Base-by-base conservation (phyloP, 2,888 invertebrate species). In the Argyresthia goedartella region DNA sequence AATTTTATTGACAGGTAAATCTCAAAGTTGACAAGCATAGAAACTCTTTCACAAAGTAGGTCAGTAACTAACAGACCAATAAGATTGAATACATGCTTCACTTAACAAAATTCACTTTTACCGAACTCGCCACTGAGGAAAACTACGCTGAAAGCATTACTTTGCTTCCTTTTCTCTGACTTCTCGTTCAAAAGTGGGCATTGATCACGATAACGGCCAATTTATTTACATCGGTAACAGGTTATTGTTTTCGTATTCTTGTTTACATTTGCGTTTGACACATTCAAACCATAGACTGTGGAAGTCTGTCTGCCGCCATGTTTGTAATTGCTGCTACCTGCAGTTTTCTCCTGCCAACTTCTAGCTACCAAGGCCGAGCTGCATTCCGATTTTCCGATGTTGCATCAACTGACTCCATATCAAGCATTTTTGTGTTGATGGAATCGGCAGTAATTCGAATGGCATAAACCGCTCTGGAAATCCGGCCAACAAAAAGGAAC, bases 351-450 rank as follows among this genome's bases (percentile, higher is more conserved):
- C 11, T 44, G 43, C 4, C 11, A 51, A 44, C 51, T 43, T 50
- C 8, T 42, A 8, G 50, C 50, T 1, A 50, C 9, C 8, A 50
- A 50, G 41, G 50, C 51, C 2, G 46, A 14, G 33, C 14, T 51
- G 11, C 41, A 14, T 45, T 45, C 14, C 35, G 1, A 9, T 49
- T 49, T 25, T n/a, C 41, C 11, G 10, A 8, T 2, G 14, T 36
- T 49, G 49, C n/a, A 36, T 8, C 39, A 15, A 35, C 36, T 15
- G 6, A 14, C 52, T 56, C 54, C 61, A 59, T 60, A 52, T 62
- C 59, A 8, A 63, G 50, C 52, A 65, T 52, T 54, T 66, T 66
- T 8, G 61, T 57, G 50, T 66, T 66, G 9, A 66, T 65, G 7
- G 52, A 9, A 58, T 66, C 63, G n/a, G 61, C 54, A 6, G 59